phyloP scores from a whole-genome alignment of 2,888 invertebrate genomes.

The Machimus rusticus region DNA sequence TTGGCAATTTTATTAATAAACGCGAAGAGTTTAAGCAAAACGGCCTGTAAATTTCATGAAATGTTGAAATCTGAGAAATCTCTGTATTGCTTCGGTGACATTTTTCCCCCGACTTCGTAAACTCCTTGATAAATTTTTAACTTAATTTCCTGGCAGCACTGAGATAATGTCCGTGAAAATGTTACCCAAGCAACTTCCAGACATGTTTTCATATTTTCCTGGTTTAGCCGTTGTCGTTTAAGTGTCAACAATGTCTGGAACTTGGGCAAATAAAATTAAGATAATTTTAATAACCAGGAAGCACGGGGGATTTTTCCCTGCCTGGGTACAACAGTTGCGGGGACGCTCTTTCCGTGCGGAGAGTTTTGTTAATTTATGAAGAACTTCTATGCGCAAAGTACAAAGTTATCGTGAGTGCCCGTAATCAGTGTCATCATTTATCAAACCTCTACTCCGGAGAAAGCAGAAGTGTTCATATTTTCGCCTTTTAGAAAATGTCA shows the following conservation, averaged over 20 bases:
- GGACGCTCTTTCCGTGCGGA: neutral
- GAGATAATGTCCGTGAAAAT: neutral
- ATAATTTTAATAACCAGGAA: neutral
- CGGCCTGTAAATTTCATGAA: neutral
- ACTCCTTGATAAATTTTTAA: neutral
- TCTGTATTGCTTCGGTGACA: neutral
- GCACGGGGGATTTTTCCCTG: neutral
- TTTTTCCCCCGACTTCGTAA: neutral
- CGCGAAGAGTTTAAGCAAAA: neutral
- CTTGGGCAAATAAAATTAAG: neutral
- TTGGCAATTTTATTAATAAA: neutral
- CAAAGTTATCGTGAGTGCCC: neutral
- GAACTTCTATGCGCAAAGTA: neutral
- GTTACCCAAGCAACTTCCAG: neutral
- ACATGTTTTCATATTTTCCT: neutral
- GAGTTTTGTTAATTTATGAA: neutral
- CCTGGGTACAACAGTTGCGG: neutral
- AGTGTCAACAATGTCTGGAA: neutral
- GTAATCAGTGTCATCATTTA: neutral
- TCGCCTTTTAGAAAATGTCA: neutral
- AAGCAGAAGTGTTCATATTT: neutral
- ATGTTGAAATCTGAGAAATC: neutral
- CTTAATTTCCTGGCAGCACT: neutral
- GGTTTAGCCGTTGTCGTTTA: neutral
- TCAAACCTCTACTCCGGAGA: neutral